Percentiles rank a stretch among this genome's conserved stretches.
Evolutionary conservation across 2,113 vertebrate genomes (phyloP).

Genomic region (Oreochromis spilurus): DNA sequence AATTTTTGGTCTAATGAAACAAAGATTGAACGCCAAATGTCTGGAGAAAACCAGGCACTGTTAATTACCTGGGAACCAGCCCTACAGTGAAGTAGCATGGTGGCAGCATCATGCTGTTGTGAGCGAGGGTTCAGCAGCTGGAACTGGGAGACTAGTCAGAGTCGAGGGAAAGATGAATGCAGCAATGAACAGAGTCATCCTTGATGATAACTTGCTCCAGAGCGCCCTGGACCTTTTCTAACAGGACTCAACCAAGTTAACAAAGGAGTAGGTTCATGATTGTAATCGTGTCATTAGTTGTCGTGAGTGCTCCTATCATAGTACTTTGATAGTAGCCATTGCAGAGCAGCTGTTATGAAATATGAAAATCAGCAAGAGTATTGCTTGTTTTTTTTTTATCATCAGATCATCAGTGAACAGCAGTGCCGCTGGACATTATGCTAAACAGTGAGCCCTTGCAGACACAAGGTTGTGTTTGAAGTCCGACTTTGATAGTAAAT

Average conservation of each 20-base stretch:
- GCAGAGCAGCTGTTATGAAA: background rate
- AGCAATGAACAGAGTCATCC: background rate
- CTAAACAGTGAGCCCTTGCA: background rate
- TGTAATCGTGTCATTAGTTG: background rate
- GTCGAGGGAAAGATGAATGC: background rate
- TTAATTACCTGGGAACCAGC: background rate
- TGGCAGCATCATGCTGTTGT: background rate
- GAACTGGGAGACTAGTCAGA: background rate
- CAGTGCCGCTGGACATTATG: background rate
- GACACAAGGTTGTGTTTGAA: background rate
- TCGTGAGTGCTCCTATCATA: background rate
- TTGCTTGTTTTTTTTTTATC: background rate
- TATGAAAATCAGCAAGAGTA: background rate
- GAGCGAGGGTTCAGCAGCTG: background rate
- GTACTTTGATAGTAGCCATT: background rate
- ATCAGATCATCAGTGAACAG: background rate
- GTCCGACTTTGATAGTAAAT: background rate
- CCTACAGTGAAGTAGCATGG: background rate
- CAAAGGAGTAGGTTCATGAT: background rate
- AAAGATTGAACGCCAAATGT: background rate
- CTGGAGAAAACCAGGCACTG: background rate
- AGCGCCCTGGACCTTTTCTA: accelerated
- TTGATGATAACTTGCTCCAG: background rate
- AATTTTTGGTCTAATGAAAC: background rate
- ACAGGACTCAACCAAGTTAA: background rate